Percentiles rank a stretch among this genome's conserved stretches.
Conservation (phyloP, 2,113 vertebrate genomes). For the Cardinalis cardinalis region DNA sequence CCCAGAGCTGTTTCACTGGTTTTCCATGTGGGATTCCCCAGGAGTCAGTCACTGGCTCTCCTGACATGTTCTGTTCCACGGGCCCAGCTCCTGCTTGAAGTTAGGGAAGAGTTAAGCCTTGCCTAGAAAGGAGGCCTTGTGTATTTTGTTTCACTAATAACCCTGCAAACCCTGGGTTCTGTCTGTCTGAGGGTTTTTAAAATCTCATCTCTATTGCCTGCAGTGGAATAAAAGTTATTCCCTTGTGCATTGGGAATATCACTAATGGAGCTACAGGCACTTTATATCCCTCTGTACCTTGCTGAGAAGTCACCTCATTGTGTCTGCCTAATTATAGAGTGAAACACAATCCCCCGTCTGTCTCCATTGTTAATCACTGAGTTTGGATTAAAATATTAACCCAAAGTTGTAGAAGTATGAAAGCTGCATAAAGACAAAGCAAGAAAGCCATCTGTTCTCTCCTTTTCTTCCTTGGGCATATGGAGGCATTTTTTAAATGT, state of each 20-base stretch:
- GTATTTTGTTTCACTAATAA: constrained; percentile 42
- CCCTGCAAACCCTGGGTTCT: neutral
- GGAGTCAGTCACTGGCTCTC: neutral
- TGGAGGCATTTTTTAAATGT: neutral
- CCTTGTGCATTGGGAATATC: constrained; percentile 31
- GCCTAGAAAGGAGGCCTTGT: neutral
- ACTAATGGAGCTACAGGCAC: neutral
- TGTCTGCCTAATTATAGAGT: constrained; percentile 47
- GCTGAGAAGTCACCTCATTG: constrained; percentile 54
- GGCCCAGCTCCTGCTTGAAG: neutral
- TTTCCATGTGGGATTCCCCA: neutral
- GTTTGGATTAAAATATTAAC: constrained; percentile 53
- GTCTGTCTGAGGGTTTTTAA: neutral
- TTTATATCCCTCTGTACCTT: constrained; percentile 15
- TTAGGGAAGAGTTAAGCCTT: neutral
- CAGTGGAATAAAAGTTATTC: constrained; percentile 14
- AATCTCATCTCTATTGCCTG: neutral
- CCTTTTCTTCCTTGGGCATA: neutral
- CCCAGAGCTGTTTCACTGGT: neutral
- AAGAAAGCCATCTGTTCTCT: constrained; percentile 40
- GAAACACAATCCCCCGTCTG: constrained; percentile 52
- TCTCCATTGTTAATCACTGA: constrained; percentile 25
- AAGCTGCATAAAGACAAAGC: constrained; percentile 16
- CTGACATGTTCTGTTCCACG: accelerated
- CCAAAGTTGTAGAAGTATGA: neutral